Evolutionary conservation across 2,888 invertebrate species (phyloP).

Genomic region (Andrena dorsata): DNA sequence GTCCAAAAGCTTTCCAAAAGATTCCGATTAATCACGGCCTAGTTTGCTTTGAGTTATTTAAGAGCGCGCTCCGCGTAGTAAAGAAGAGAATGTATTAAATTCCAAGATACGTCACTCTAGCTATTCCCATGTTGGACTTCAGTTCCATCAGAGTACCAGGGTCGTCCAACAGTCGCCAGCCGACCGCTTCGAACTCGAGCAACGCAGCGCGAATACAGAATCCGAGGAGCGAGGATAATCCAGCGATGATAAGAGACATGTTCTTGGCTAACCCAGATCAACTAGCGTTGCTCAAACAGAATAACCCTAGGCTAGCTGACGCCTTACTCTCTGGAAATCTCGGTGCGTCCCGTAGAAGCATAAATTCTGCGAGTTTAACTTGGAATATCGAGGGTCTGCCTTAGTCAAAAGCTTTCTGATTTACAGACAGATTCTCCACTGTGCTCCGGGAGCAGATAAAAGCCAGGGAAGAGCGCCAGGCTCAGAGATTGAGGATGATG

Average conservation of each 20-base stretch:
- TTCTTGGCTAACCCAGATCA: constrained; percentile 96
- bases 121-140: constrained; percentile 91
- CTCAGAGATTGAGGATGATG: constrained; percentile 94
- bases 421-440: constrained; percentile 90
- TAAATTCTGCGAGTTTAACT: not conserved
- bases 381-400: no score
- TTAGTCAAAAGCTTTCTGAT: not conserved
- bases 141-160: constrained; percentile 93
- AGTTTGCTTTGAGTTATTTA: constrained; percentile 21
- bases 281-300: constrained; percentile 94
- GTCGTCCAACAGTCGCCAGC: constrained; percentile 76
- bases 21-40: not conserved
- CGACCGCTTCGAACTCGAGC: constrained; percentile 14
- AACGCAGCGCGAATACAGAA: constrained; percentile 75
- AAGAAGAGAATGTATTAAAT: constrained; percentile 66
- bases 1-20: not conserved
- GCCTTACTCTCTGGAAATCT: constrained; percentile 94
- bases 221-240: constrained; percentile 90
- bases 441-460: constrained; percentile 93
- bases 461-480: constrained; percentile 93
- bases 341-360: constrained; percentile 85
- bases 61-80: constrained; percentile 11
- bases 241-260: constrained; percentile 93
- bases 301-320: constrained; percentile 96
- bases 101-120: constrained; percentile 78